These are phyloP conservation scores for Platysteira castanea DNA, from an alignment of 2,113 vertebrate genomes.

Conservation along the genomic window DNA sequence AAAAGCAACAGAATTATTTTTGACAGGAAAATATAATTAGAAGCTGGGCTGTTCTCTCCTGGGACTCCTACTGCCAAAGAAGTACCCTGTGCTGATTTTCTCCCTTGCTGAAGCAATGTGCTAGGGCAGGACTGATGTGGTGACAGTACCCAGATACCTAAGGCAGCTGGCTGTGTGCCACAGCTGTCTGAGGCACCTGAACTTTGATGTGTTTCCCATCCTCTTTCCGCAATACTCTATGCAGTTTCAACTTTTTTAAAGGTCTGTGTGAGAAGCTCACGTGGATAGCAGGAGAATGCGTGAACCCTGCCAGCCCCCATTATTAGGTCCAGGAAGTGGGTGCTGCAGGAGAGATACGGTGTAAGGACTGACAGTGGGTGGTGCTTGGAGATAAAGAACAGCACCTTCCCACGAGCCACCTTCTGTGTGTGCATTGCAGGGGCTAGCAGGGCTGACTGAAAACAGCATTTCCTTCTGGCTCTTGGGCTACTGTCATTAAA, in stretches of 20 bases:
- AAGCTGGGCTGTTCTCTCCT: not conserved
- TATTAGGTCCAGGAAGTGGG: not conserved
- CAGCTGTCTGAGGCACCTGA: not conserved
- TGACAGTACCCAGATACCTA: not conserved
- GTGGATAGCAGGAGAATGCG: not conserved
- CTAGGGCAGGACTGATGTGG: not conserved
- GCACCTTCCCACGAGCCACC: not conserved
- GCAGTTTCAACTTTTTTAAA: not conserved
- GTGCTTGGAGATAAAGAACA: not conserved
- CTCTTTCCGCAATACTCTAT: not conserved
- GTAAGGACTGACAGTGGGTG: not conserved
- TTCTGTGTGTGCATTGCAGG: not conserved
- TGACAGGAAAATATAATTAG: not conserved
- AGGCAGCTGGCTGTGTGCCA: not conserved
- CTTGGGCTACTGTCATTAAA: not conserved
- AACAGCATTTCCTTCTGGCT: not conserved
- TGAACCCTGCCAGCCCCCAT: not conserved
- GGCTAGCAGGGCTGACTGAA: not conserved
- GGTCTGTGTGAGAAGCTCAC: not conserved
- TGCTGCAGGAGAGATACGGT: not conserved
- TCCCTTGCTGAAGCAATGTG: not conserved
- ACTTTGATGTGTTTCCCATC: not conserved
- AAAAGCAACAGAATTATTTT: not conserved
- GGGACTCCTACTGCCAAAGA: not conserved
- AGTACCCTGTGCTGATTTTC: not conserved